Evolutionary conservation across 2,113 vertebrate genomes (phyloP), one percentile per base, ranked within the genome.

Genomic region (Eurypyga helias): DNA sequence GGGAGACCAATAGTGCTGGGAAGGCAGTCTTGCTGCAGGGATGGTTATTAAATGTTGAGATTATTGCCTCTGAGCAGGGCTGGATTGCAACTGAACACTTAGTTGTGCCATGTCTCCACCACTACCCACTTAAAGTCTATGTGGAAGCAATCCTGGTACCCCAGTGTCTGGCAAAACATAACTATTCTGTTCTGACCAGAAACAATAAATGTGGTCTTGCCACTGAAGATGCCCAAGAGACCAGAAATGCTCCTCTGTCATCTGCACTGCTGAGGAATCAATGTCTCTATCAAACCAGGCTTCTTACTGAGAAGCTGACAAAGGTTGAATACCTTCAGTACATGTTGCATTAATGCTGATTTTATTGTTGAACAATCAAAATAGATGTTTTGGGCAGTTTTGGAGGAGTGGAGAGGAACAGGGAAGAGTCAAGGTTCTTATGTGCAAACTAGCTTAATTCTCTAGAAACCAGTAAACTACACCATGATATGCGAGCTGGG

Each of bases 101-200:
- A 36, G 45, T 19, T 61, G 38, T 36, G 34, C 17, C 34, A 13
- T 12, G 28, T 26, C 26, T 23, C 18, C 31, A 33, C 24, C 23
- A 25, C 31, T 36, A 26, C 23, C 8, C 12, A 26, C 46, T 31
- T 14, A 17, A 62, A 66, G 21, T 54, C 29, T 34, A 1, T 0
- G 0, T 18, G 58, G 48, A 75, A 73, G 28, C 29, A 69, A 51
- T n/a, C 34, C n/a, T 72, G 54, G 20, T 23, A 25, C 13, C 20
- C 28, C 7, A 38, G 5, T 17, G 31, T 38, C 67, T 61, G 57
- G 33, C 29, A 57, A 77, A 80, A 66, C 17, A 43, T 8, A 52
- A 5, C 24, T 81, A 4, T 10, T 60, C 19, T 83, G 19, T 66
- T 80, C 24, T 71, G n/a, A 76, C 13, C 60, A n/a, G 45, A 48